Evolutionary conservation across 2,888 invertebrate genomes (phyloP), one percentile per base, ranked within the genome.

Genomic region (Scaptomyza flava): DNA sequence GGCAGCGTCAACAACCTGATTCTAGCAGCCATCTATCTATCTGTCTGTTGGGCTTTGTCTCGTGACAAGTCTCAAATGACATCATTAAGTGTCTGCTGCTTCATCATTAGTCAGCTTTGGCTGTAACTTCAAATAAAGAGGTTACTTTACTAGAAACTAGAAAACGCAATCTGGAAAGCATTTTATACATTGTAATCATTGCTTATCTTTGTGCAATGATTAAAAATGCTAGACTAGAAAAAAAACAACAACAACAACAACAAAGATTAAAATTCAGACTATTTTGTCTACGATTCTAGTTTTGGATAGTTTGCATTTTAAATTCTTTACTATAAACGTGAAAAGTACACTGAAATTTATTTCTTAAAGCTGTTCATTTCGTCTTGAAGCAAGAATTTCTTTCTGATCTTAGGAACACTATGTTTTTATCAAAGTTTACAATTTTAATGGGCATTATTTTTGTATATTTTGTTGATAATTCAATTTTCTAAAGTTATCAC

Each of bases 1-100:
- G 17, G 1, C 59, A 56, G 57, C 23, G 74, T 71, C 60, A 73
- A 67, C 74, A 71, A 73, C 42, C 68, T 8, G 33, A 73, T 3
- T 56, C 30, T 54, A 42, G 51, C 51, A 11, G 34, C 54, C 30
- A n/a, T 9, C 47, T 52, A 14, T 52, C 30, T 52, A 27, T 41
- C 34, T 42, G 8, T 48, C 56, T 56, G 7, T 47, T 6, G 60
- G 46, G 42, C 11, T 52, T 31, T 62, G 47, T 60, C 47, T 56
- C 41, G 41, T 17, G 41, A 17, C 41, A 17, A 41, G 8, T 6
- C 7, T 45, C 3, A 9, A 20, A 66, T 74, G 74, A 74, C 72
- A 59, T 77, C 77, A 74, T 66, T 50, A 36, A 36, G 36, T 11
- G 54, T 52, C 57, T 67, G 50, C 45, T 50, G 17, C 30, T 36